Conservation (phyloP, 2,113 vertebrate genomes). For the Periophthalmodon schlosseri region DNA sequence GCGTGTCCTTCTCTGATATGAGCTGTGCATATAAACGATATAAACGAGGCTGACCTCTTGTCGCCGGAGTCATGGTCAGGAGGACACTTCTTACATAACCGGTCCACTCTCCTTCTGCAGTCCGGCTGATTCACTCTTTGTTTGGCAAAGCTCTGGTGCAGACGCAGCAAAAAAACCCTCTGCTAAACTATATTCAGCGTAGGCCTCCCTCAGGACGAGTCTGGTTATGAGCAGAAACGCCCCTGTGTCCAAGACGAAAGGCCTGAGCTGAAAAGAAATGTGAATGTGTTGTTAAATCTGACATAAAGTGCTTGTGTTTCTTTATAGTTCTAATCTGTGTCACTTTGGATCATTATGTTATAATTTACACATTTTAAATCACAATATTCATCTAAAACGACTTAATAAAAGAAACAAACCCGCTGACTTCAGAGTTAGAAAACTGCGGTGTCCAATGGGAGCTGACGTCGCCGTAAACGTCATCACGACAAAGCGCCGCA, state of each 20-base stretch:
- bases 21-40: not conserved
- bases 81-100: constrained; percentile 50
- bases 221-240: not conserved
- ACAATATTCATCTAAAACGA: too few relatives aligned
- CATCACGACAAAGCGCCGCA: too few relatives aligned
- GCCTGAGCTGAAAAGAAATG: not conserved
- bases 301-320: too few relatives aligned
- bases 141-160: constrained; percentile 42
- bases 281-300: not conserved
- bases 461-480: too few relatives aligned
- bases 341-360: too few relatives aligned
- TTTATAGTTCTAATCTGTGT: too few relatives aligned
- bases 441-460: too few relatives aligned
- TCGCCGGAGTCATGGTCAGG: constrained; percentile 13
- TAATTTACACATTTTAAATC: too few relatives aligned
- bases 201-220: constrained; percentile 2
- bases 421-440: too few relatives aligned
- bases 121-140: constrained; percentile 42
- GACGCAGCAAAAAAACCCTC: constrained; percentile 43
- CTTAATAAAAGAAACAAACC: too few relatives aligned
- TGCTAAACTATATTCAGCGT: constrained; percentile 46
- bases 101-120: constrained; percentile 34
- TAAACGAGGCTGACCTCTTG: constrained; percentile 25
- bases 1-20: constrained; percentile 7
- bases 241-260: not conserved